A percentile compares a stretch with the other conserved stretches of the same genome.
phyloP scores from a whole-genome alignment of 2,888 invertebrate species.

The Eubasilissa splendida region DNA sequence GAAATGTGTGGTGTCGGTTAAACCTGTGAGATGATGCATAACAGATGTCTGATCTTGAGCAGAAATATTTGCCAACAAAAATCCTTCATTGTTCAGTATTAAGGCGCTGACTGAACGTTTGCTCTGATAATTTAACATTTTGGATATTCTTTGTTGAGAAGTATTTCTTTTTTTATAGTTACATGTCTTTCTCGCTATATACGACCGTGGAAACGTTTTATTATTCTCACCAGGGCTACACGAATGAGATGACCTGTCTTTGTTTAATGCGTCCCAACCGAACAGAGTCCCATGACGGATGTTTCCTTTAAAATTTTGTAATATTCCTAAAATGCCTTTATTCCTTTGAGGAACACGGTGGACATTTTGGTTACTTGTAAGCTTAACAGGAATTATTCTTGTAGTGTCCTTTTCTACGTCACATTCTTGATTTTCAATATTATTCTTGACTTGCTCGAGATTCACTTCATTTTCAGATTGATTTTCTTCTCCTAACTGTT shows the following conservation, averaged over 20 bases:
- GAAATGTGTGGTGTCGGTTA: not conserved
- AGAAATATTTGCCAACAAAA: slow-evolving; percentile 52
- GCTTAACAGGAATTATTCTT: slow-evolving; percentile 7
- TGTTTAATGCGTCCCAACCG: slow-evolving; percentile 7
- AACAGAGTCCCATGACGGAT: slow-evolving; percentile 6
- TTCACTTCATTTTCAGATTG: not conserved
- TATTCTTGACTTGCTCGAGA: not conserved
- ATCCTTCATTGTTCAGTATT: slow-evolving; percentile 28
- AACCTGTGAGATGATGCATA: slow-evolving; percentile 1
- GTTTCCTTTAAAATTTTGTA: slow-evolving; percentile 49
- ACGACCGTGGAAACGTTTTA: slow-evolving; percentile 50
- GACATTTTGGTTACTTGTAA: not conserved
- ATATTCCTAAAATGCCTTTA: slow-evolving; percentile 52
- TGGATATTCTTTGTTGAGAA: slow-evolving; percentile 23
- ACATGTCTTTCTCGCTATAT: slow-evolving; percentile 44
- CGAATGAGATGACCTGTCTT: not conserved
- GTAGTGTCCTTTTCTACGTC: not conserved
- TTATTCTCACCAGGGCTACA: not conserved
- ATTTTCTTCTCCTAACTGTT: slow-evolving; percentile 11
- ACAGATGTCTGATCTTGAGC: slow-evolving; percentile 31
- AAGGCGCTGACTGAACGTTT: slow-evolving; percentile 19
- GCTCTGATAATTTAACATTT: slow-evolving; percentile 6
- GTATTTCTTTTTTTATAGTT: slow-evolving; percentile 29
- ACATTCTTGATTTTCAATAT: slow-evolving; percentile 9
- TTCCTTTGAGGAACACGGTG: slow-evolving; percentile 9